Evolutionary conservation across 37 sponge, comb jelly and placozoan genomes (phyloP).

Genomic region (Cladorhizidae sp.): DNA sequence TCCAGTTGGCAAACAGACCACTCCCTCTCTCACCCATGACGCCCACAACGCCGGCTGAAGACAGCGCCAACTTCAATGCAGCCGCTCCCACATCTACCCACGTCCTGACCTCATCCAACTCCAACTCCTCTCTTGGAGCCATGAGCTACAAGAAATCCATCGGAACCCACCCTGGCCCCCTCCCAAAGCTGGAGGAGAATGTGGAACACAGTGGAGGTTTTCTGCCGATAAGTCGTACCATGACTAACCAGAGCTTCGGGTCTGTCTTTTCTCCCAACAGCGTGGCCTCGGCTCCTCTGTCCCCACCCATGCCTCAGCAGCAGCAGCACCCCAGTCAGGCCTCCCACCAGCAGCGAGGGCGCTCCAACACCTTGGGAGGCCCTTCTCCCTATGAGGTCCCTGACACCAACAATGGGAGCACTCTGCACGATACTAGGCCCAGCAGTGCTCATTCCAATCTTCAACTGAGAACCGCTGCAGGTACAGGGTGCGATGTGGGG

Average conservation of each 20-base stretch:
- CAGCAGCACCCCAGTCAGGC: neutral
- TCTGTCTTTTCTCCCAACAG: constrained; percentile 10
- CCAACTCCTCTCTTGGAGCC: neutral
- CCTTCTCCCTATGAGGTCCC: constrained; percentile 58
- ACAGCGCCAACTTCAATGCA: neutral
- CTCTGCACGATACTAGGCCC: constrained; percentile 7
- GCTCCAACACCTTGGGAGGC: constrained; percentile 8
- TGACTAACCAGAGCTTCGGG: constrained; percentile 8
- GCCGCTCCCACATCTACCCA: neutral
- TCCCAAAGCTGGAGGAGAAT: constrained; percentile 7
- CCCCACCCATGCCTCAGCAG: neutral
- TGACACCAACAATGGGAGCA: constrained; percentile 9
- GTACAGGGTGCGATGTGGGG: neutral
- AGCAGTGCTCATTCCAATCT: neutral
- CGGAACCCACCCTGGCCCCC: neutral
- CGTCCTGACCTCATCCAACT: neutral
- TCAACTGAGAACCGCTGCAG: neutral
- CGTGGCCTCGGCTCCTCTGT: constrained; percentile 1
- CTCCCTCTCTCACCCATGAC: neutral
- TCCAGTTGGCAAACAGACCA: neutral
- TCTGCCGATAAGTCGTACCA: constrained; percentile 14
- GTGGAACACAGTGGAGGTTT: neutral
- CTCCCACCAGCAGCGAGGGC: neutral
- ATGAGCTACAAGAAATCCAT: neutral
- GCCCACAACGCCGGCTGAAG: neutral